Evolutionary conservation across 2,888 invertebrate species (phyloP), one percentile per base, ranked within the genome.

Genomic region (Acanthosoma haemorrhoidale): DNA sequence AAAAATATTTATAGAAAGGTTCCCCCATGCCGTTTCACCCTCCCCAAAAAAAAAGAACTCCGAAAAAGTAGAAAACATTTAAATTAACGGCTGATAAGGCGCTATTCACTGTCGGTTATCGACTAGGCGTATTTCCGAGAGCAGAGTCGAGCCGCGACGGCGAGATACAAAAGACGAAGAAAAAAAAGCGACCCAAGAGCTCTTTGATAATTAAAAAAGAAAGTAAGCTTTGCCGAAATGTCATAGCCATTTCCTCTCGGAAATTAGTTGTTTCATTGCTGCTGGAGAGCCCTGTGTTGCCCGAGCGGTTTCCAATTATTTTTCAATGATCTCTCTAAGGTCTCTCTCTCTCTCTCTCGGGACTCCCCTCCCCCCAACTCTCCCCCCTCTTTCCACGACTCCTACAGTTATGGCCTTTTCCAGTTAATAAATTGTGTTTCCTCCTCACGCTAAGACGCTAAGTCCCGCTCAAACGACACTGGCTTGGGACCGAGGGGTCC

Each of bases 161-260:
- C 64, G 1, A 60, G 29, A 18, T 39, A 32, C 41, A 43, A 60
- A 36, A 51, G 51, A 15, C 2, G 16, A 15, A 51, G 16, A 51
- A 15, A 51, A 61, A 43, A 21, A 31, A n/a, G n/a, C n/a, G n/a
- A n/a, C n/a, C n/a, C 39, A 43, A 43, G 16, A 18, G 31, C 2
- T 64, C 41, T 58, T 64, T 31, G 29, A 15, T 43, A 64, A 43
- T 64, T 43, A 64, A 64, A 64, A 64, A 31, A 25, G 5, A 43
- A 41, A 38, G n/a, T 32, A 64, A n/a, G 13, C 60, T 31, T 68
- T 13, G 25, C n/a, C 61, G 67, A 25, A 51, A 51, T 36, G 69
- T 68, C 71, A n/a, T 70, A 64, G 64, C 70, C 70, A 70, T 73
- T 70, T 70, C 71, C 73, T 60, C 58, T 66, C 71, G 74, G 73